Evolutionary conservation across 1,140 invertebrate genomes (phyloP), one percentile per base, ranked within the genome.

Genomic region (Ips typographus): DNA sequence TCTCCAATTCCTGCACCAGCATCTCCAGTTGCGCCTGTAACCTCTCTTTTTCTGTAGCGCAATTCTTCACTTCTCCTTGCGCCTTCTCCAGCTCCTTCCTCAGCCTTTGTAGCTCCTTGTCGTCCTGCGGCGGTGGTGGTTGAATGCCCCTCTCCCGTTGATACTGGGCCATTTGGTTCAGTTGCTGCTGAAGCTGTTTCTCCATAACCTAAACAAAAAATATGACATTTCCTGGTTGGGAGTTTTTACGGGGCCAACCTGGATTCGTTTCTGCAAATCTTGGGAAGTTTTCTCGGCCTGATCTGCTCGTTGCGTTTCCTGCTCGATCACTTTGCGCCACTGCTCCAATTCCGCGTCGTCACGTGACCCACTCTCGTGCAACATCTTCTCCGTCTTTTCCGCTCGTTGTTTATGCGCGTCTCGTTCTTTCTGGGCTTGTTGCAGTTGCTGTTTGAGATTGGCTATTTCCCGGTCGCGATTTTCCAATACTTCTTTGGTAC

Each of bases 11-110:
- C 81, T 93, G 91, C 52, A 94, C 92, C 73, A 96, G 86, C 87
- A 94, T 93, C 85, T 96, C 94, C 68, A 96, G 86, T 81, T 97
- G 94, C 60, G 90, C 85, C 82, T 95, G 93, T 81, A 94, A 90
- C 71, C 94, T 85, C 82, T 95, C 93, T 72, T 92, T 87, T 80
- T 96, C 94, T 49, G 92, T 88, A 36, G 85, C 85, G 44, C 89
- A 86, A 74, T 89, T 88, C 79, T 92, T 88, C 73, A 91, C 81
- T 62, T 94, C 92, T 53, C 87, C 85, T 75, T 90, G 90, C 40
- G 89, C 85, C 74, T 88, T 89, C 74, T 93, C 91, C 61, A 95
- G 82, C 76, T 94, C 91, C 78, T 89, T 89, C 71, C 85, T 82
- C 64, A 93, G 76, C 78, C 87, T 86, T 55, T 84, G 84, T 43